Evolutionary conservation across 2,888 invertebrate genomes (phyloP), one percentile per base, ranked within the genome.

Genomic region (Macaria notata): DNA sequence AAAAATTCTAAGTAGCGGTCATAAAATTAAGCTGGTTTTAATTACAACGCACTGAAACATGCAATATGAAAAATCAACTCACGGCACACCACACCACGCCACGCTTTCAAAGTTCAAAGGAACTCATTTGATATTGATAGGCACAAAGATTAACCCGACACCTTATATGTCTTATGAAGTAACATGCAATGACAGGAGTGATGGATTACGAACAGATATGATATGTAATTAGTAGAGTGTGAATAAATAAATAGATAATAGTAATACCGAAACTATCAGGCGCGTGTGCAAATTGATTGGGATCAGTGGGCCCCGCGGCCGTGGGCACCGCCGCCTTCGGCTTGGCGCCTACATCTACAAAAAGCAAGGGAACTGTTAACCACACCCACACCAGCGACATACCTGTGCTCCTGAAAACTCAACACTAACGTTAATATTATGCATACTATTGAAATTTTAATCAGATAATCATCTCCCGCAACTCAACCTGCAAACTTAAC

Each of bases 261-360:
- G 6, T n/a, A 41, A 29, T 59, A 95, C 95, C 95, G 86, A 94
- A 93, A 89, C 94, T 94, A 81, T 94, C 94, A 78, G 94, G 94
- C 84, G 94, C 93, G 73, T 92, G 93, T 86, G 92, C 93, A 86
- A 95, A 94, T 82, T 92, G 90, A 85, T 93, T 92, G 79, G 87
- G 92, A 84, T 94, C 92, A 72, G 90, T 83, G 63, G 94, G 94
- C 78, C 94, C 94, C 77, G 94, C 92, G 77, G 94, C 93, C 69
- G 93, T 92, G 75, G 93, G 81, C 44, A 83, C 79, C 46, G 85
- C 79, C 72, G 78, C 79, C 81, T 90, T 90, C 77, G 87, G 86
- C 83, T 92, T 90, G 81, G 93, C 85, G 84, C 92, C 91, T 92
- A 93, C 88, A 89, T 92, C 83, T 93, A 93, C 82, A 93, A 87